Evolutionary conservation across 2,888 invertebrate genomes (phyloP), one percentile per base, ranked within the genome.

Genomic region (Cotesia congregata): DNA sequence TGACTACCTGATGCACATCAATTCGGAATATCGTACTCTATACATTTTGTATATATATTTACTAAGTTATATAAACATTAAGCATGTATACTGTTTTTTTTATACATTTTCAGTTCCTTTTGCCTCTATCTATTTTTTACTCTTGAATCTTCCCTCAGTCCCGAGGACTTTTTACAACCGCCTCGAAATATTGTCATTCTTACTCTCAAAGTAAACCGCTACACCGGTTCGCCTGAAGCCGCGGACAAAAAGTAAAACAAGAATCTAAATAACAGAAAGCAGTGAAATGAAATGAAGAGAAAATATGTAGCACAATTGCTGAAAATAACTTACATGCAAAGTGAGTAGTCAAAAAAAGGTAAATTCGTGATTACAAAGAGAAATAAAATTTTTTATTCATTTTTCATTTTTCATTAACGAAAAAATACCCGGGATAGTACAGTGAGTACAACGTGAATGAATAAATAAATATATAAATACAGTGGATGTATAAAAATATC

Each of bases 1-100:
- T 84, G 84, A 85, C 83, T 83, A 84, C 83, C 85, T 83, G 83
- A 85, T 85, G 85, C 82, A 82, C 83, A 81, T 81, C 81, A 80
- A 80, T 81, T 79, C 80, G 79, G 76, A 78, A 80, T 72, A 39
- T 50, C 61, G 59, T 62, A 60, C 67, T 15, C 64, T 40, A 70
- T 30, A 30, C 1, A 30, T 30, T 30, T 30, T 30, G 30, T 30
- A 73, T 72, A 67, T 75, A 76, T 77, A 69, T 50, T 50, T 78
- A 73, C 76, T 70, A 67, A 62, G 41, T 62, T 65, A 59, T 62
- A 65, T 75, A 70, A 75, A 70, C 7, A 39, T 67, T 72, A 71
- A 71, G 67, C 68, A 70, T 50, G 75, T 59, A 71, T 59, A 77
- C 40, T 64, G 59, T 78, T 30, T 71, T 75, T 74, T 68, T 68